These are phyloP conservation scores for Arizona elegans DNA, from an alignment of 2,113 vertebrate species.

Conservation along the genomic window DNA sequence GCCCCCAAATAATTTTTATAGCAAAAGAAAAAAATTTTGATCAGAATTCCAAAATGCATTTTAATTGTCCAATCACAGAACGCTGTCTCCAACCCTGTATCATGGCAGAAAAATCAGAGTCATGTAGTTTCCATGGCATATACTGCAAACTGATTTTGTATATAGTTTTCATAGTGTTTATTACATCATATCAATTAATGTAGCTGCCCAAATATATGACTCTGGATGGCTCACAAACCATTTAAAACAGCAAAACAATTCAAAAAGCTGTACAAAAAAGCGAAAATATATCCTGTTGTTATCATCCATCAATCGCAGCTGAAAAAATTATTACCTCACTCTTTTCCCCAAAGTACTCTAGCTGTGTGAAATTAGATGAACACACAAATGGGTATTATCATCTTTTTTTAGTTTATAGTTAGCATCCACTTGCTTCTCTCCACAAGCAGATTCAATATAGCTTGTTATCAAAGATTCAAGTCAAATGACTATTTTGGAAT, in stretches of 20 bases:
- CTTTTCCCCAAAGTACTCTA: not conserved
- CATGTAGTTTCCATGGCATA: not conserved
- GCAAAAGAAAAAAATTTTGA: not conserved
- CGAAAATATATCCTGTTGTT: not conserved
- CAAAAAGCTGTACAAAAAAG: not conserved
- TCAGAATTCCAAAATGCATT: not conserved
- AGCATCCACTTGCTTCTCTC: not conserved
- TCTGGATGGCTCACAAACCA: not conserved
- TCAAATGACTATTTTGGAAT: not conserved
- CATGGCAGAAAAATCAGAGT: not conserved
- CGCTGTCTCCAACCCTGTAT: too few species aligned
- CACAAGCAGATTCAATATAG: not conserved
- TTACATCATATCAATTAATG: not conserved
- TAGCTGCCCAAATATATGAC: not conserved
- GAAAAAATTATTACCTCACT: too few species aligned
- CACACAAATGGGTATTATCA: not conserved
- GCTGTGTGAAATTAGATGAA: not conserved
- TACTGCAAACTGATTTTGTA: not conserved
- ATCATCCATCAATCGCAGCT: not conserved
- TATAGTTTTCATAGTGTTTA: not conserved
- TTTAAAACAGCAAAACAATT: not conserved
- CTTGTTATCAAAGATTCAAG: not conserved
- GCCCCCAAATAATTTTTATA: not conserved
- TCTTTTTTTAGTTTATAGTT: not conserved
- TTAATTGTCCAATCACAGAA: not conserved